A percentile compares a stretch with the other conserved stretches of the same genome.
These are phyloP conservation scores for Catharus minimus DNA, from an alignment of 2,113 vertebrate species.

Conservation along the genomic window DNA sequence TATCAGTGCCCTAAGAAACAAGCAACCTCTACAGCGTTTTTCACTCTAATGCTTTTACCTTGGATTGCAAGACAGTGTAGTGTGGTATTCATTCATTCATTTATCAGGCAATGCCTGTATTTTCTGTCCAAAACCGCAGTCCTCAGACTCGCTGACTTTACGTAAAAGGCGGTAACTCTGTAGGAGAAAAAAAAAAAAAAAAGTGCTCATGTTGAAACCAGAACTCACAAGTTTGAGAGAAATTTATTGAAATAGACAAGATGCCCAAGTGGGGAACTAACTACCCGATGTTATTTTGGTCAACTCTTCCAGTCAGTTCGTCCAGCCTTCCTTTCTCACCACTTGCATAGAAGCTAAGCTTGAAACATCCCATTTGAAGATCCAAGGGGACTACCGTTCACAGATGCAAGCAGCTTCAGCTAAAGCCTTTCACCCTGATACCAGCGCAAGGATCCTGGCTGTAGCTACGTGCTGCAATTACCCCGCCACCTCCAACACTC, in stretches of 20 bases:
- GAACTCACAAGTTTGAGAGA: background rate
- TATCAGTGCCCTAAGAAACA: background rate
- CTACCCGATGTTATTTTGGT: background rate
- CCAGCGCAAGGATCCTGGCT: background rate
- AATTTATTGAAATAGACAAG: background rate
- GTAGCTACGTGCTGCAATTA: accelerated
- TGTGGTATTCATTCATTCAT: background rate
- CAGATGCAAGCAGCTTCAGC: background rate
- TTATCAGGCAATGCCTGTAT: background rate
- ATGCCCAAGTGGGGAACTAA: accelerated
- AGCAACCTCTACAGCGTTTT: background rate
- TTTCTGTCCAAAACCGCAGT: background rate
- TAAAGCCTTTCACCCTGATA: background rate
- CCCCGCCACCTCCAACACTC: background rate
- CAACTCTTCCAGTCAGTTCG: background rate
- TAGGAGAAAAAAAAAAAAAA: background rate
- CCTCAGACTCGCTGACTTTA: background rate
- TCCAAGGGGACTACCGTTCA: accelerated
- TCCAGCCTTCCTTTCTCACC: background rate
- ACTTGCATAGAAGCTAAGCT: background rate
- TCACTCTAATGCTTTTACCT: background rate
- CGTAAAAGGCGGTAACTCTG: background rate
- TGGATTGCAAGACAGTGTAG: background rate
- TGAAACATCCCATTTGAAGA: background rate
- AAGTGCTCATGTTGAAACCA: background rate